Evolutionary conservation across 37 sponge, comb jelly and placozoan genomes (phyloP).

Genomic region (Diacarnus erythraeanus): DNA sequence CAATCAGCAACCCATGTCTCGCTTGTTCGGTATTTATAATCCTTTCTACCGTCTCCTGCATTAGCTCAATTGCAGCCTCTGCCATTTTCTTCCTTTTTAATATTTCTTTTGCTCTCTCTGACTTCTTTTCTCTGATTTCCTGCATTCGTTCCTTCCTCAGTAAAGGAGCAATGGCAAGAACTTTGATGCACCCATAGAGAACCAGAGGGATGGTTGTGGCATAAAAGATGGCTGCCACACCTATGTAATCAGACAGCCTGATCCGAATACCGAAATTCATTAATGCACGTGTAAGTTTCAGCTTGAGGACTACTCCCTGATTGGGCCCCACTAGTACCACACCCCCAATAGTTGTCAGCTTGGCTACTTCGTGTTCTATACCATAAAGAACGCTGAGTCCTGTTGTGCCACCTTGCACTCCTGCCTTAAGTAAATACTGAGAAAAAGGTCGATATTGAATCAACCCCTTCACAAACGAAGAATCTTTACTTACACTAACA

Average conservation of each 20-base stretch:
- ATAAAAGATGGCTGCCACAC: constrained; percentile 58
- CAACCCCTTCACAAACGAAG: constrained; percentile 27
- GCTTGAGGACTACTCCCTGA: constrained; percentile 57
- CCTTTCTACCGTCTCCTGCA: constrained; percentile 85
- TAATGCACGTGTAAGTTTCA: constrained; percentile 56
- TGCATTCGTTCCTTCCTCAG: constrained; percentile 49
- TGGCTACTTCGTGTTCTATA: constrained; percentile 45
- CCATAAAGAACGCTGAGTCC: constrained; percentile 63
- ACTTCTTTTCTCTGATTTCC: constrained; percentile 56
- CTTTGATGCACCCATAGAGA: constrained; percentile 57
- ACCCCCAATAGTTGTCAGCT: constrained; percentile 46
- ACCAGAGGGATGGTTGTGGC: constrained; percentile 80
- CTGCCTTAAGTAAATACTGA: constrained; percentile 24
- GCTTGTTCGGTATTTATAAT: constrained; percentile 62
- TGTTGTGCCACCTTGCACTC: constrained; percentile 40
- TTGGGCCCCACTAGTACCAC: constrained; percentile 24
- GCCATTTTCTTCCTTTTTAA: constrained; percentile 67
- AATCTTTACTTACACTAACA: constrained; percentile 5
- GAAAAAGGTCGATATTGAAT: constrained; percentile 8
- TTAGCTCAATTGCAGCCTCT: constrained; percentile 85
- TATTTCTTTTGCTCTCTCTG: constrained; percentile 48
- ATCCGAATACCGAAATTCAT: constrained; percentile 68
- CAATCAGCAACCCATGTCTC: constrained; percentile 78
- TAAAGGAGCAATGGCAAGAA: constrained; percentile 66
- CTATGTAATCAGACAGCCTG: constrained; percentile 55